These are phyloP conservation scores for Colossoma macropomum DNA, from an alignment of 2,113 vertebrate species.

Conservation along the genomic window DNA sequence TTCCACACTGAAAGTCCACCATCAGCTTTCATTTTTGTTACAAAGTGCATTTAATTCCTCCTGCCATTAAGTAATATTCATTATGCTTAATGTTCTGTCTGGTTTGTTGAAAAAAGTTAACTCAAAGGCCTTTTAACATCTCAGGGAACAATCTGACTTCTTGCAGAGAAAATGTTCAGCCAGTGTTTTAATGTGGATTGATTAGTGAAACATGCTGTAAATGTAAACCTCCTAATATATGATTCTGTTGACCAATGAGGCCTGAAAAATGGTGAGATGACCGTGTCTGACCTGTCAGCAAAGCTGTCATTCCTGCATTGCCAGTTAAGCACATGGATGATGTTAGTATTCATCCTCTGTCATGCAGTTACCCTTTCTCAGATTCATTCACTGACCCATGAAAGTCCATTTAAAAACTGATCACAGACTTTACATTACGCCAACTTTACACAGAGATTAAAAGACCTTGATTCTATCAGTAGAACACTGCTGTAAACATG, in stretches of 20 bases:
- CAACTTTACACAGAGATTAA: background rate
- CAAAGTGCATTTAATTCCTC: background rate
- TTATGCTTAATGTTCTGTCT: slow-evolving; percentile 5
- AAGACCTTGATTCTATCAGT: background rate
- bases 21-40: background rate
- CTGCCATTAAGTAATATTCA: slow-evolving; percentile 9
- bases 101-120: background rate
- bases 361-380: background rate
- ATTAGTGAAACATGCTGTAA: slow-evolving; percentile 9
- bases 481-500: background rate
- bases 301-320: background rate
- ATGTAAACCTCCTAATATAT: background rate
- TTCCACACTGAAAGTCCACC: background rate
- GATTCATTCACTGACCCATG: slow-evolving; percentile 13
- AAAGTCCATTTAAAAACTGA: slow-evolving; percentile 9
- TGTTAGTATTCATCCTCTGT: slow-evolving; percentile 4
- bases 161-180: background rate
- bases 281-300: background rate
- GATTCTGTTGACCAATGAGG: background rate
- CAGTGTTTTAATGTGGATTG: slow-evolving; percentile 9
- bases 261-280: background rate
- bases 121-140: background rate
- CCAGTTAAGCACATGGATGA: slow-evolving; percentile 7
- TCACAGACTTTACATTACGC: background rate
- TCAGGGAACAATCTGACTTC: background rate